Evolutionary conservation across 2,797 vertebrate genomes (phyloP).

Genomic region (Lagorchestes hirsutus): DNA sequence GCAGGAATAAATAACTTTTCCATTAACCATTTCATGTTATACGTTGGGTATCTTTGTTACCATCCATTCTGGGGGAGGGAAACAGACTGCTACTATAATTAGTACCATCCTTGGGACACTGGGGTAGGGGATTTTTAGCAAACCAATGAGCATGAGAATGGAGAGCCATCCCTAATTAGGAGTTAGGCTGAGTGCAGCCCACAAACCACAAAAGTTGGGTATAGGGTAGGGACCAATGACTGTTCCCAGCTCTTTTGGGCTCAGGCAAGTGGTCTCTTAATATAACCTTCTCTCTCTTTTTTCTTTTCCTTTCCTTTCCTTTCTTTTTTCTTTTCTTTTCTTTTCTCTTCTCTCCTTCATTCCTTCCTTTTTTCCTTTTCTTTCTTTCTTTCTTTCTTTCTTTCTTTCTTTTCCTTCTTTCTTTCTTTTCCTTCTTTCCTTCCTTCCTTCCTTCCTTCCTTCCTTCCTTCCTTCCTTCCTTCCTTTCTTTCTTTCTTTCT

Average conservation of each 20-base stretch:
- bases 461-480: too few species aligned
- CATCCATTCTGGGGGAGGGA: neutral
- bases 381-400: too few species aligned
- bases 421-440: too few species aligned
- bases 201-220: neutral
- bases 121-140: neutral
- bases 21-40: neutral
- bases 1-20: neutral
- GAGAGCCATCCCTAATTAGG: neutral
- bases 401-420: too few species aligned
- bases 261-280: neutral
- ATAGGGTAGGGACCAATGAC: neutral
- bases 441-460: too few species aligned
- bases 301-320: fast-evolving
- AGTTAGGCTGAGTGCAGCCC: neutral
- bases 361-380: too few species aligned
- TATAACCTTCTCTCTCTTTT: neutral
- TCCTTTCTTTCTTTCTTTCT: too few species aligned
- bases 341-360: too few species aligned
- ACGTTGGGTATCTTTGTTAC: neutral
- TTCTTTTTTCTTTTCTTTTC: too few species aligned
- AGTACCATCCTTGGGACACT: neutral
- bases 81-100: neutral
- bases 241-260: neutral
- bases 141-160: neutral